Conservation (phyloP, 2,888 invertebrate genomes). For the Meloe dianella region DNA sequence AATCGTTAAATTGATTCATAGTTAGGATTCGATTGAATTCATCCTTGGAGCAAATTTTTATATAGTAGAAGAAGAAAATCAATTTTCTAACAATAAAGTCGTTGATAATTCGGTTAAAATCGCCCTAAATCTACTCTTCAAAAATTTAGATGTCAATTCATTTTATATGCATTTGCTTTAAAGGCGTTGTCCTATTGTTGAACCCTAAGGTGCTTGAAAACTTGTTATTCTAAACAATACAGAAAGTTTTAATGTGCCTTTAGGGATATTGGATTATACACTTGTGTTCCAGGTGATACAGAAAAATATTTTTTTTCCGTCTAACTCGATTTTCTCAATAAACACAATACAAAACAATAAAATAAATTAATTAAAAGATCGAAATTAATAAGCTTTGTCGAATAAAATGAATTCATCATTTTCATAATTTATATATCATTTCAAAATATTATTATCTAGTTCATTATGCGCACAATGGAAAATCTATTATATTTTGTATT, state of each 20-base stretch:
- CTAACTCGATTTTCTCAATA: too few species aligned
- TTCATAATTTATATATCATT: not conserved
- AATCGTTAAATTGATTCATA: too few species aligned
- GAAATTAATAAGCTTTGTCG: too few species aligned
- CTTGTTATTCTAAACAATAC: not conserved
- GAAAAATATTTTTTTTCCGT: not conserved
- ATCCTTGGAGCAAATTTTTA: too few species aligned
- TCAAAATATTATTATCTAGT: too few species aligned
- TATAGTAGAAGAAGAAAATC: not conserved
- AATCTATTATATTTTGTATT: too few species aligned
- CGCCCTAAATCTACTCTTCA: not conserved
- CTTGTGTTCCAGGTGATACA: not conserved
- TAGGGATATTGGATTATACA: not conserved
- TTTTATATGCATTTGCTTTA: not conserved
- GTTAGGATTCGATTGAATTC: too few species aligned
- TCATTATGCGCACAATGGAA: too few species aligned
- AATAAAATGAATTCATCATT: not conserved
- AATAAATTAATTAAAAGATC: too few species aligned
- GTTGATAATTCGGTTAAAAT: not conserved
- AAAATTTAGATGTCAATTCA: not conserved
- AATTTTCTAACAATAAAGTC: not conserved
- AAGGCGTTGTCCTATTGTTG: not conserved
- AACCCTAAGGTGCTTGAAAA: not conserved
- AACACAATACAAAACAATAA: too few species aligned
- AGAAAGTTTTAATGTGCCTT: not conserved